Evolutionary conservation across 1,140 invertebrate species (phyloP).

Genomic region (Lasaia peninsularis): DNA sequence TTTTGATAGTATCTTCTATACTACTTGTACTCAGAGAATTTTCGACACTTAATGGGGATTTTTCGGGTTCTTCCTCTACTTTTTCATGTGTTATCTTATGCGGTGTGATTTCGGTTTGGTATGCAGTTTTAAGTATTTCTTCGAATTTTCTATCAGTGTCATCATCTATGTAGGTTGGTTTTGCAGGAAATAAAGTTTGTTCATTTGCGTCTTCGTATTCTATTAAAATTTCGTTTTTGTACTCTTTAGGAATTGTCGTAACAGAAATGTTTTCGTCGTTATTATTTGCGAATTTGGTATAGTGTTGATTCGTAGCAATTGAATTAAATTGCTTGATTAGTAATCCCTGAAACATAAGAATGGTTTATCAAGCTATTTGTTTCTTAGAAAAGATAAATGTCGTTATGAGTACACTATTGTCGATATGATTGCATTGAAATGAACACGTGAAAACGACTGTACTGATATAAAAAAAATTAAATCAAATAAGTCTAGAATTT

Average conservation of each 20-base stretch:
- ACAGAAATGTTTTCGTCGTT: conserved; percentile 52
- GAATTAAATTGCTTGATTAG: conserved; percentile 68
- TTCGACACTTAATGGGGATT: conserved; percentile 50
- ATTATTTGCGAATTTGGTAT: conserved; percentile 50
- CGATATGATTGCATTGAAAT: background rate
- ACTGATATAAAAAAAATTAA: background rate
- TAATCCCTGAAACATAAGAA: conserved; percentile 59
- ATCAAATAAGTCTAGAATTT: background rate
- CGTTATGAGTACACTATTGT: background rate
- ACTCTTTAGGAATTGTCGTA: conserved; percentile 43
- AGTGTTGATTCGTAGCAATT: conserved; percentile 66
- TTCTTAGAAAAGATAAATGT: background rate
- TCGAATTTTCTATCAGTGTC: conserved; percentile 65
- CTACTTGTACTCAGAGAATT: conserved; percentile 65
- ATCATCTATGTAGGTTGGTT: conserved; percentile 48
- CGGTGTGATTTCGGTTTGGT: conserved; percentile 29
- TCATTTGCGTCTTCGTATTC: conserved; percentile 62
- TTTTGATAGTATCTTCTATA: conserved; percentile 72
- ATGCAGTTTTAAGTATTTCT: conserved; percentile 56
- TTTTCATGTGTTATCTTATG: conserved; percentile 29
- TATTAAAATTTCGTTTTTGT: conserved; percentile 56
- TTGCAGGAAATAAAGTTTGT: conserved; percentile 50
- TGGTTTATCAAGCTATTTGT: conserved; percentile 5
- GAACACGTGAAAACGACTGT: background rate
- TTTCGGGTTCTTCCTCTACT: conserved; percentile 36